Evolutionary conservation across 1,140 invertebrate genomes (phyloP), one percentile per base, ranked within the genome.

Genomic region (Tetramorium simillimum): DNA sequence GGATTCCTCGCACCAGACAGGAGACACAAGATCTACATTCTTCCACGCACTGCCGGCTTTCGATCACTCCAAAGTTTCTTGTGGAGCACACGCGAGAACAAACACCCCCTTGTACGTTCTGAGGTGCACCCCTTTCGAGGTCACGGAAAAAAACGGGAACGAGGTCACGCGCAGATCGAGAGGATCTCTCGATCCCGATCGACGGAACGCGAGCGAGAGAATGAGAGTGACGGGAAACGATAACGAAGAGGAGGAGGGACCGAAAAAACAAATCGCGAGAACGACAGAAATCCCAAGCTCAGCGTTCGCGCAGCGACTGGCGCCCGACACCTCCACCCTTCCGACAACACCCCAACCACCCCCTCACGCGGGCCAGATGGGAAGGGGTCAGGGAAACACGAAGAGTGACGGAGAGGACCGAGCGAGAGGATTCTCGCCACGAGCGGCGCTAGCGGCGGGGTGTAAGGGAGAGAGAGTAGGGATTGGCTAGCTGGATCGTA

Each of bases 311-410:
- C 84, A 91, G 90, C 91, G 91, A 93, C 92, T 93, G 92, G 88
- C 90, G 90, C 90, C 92, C 53, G 91, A 91, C 87, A 92, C 87
- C 90, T 78, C 91, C 92, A 92, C 92, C 92, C 92, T 92, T 89
- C 88, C 86, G 88, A 92, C 89, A 91, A 90, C 92, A 91, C 86
- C 91, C 91, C 89, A 65, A 87, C 85, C 88, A 90, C 81, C 78
- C 81, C 18, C 53, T 62, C 85, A 67, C 65, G n/a, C 56, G 86
- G 58, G 21, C 40, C 43, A 40, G 70, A 67, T 43, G 56, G 37
- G 37, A 85, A 43, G 81, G 60, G 37, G 77, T 51, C 43, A 73
- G 85, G 56, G n/a, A 80, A 46, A 28, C 51, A 40, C 65, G 86
- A 84, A 24, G 46, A 73, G 67, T 6, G 58, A 85, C 51, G 67